A percentile compares a stretch with the other conserved stretches of the same genome.
phyloP scores from a whole-genome alignment of 2,888 invertebrate genomes.

The Petrophora chlorosata region DNA sequence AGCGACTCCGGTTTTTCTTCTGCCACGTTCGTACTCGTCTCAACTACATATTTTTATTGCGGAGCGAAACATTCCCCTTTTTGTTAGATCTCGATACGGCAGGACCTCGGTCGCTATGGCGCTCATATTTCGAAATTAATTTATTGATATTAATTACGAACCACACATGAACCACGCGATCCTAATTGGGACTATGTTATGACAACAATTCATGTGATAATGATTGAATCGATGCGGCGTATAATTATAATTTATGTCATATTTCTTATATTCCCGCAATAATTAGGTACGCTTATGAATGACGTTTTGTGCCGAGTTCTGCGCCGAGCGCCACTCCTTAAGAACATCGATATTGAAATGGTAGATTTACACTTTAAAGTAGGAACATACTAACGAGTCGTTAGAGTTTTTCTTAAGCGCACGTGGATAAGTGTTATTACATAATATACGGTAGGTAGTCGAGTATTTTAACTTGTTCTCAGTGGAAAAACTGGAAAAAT shows the following conservation, averaged over 20 bases:
- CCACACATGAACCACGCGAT: constrained; percentile 41
- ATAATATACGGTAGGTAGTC: constrained; percentile 32
- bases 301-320: constrained; percentile 46
- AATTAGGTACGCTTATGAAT: constrained; percentile 47
- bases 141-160: constrained; percentile 64
- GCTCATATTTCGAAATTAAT: constrained; percentile 65
- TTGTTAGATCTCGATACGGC: constrained; percentile 56
- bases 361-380: constrained; percentile 20
- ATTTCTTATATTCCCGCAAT: constrained; percentile 57
- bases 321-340: constrained; percentile 39
- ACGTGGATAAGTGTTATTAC: constrained; percentile 36
- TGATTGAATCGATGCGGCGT: constrained; percentile 51
- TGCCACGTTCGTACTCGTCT: constrained; percentile 60
- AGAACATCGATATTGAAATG: constrained; percentile 36
- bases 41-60: constrained; percentile 62
- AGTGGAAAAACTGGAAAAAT: constrained; percentile 60
- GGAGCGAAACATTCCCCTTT: constrained; percentile 60
- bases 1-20: constrained; percentile 66
- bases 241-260: constrained; percentile 63
- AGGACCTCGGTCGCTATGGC: constrained; percentile 40
- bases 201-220: constrained; percentile 56
- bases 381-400: constrained; percentile 36
- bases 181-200: constrained; percentile 62
- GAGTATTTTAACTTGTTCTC: constrained; percentile 34
- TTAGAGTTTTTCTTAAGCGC: constrained; percentile 20